Evolutionary conservation across 1,140 invertebrate species (phyloP).

Genomic region (Kradibia gibbosae): DNA sequence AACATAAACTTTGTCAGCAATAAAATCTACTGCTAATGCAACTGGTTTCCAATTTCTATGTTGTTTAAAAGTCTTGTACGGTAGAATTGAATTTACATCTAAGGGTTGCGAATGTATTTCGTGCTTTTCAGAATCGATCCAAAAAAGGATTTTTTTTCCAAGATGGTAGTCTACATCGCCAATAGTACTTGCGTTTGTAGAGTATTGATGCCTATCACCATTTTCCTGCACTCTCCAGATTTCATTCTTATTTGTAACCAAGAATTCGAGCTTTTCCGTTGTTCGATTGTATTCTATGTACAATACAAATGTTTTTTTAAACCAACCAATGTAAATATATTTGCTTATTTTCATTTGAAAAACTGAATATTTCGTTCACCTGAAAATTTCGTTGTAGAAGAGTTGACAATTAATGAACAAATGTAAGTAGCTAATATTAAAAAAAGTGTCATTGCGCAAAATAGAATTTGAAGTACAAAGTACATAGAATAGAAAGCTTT

Average conservation of each 20-base stretch:
- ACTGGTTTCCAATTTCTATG: conserved; percentile 15
- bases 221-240: conserved; percentile 11
- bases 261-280: conserved; percentile 11
- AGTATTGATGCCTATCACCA: conserved; percentile 8
- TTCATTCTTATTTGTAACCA: conserved; percentile 38
- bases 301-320: background rate
- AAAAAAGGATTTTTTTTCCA: conserved; percentile 35
- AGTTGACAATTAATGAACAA: background rate
- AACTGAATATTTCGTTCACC: conserved; percentile 24
- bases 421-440: background rate
- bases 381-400: background rate
- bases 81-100: conserved; percentile 6
- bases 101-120: conserved; percentile 36
- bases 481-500: background rate
- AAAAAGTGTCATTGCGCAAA: conserved; percentile 11
- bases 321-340: background rate
- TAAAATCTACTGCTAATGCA: conserved; percentile 21
- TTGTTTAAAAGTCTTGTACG: conserved; percentile 13
- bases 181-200: conserved; percentile 21
- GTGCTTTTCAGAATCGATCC: conserved; percentile 12
- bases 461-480: background rate
- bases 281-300: background rate
- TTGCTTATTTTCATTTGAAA: background rate
- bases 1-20: conserved; percentile 39
- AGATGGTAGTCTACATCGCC: conserved; percentile 37